These are phyloP conservation scores for Clinocottus analis DNA, from an alignment of 2,113 vertebrate genomes.

Conservation along the genomic window DNA sequence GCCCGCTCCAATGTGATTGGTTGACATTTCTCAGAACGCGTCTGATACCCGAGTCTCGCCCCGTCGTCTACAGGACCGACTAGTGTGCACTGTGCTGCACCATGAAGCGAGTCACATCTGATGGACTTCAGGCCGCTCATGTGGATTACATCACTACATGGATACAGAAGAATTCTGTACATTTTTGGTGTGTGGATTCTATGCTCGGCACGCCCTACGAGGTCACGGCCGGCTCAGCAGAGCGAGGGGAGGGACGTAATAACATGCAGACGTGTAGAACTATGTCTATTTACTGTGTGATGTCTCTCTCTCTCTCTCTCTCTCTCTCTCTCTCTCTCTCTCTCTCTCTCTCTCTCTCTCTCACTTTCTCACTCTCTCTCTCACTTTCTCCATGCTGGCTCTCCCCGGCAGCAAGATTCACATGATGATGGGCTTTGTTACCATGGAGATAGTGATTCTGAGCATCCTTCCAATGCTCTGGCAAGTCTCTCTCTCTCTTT, in stretches of 20 bases:
- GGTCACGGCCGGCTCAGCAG: neutral
- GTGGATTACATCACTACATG: neutral
- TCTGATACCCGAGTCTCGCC: no score
- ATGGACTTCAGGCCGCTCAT: no score
- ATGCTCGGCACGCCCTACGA: neutral
- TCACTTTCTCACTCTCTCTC: constrained; percentile 31
- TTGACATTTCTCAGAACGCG: neutral
- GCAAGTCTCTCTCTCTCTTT: constrained; percentile 88
- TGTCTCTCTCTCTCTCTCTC: constrained; percentile 28
- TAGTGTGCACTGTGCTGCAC: no score
- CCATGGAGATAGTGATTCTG: constrained; percentile 86
- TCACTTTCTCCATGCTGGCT: constrained; percentile 71
- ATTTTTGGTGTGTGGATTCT: neutral
- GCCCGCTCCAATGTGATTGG: no score
- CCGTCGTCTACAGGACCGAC: no score
- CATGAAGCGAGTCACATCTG: no score
- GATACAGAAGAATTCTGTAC: neutral
- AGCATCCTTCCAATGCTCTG: constrained; percentile 84
- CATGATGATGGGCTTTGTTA: constrained; percentile 87
- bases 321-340: no score
- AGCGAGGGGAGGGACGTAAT: neutral
- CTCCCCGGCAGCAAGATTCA: constrained; percentile 87
- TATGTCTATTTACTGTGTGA: neutral
- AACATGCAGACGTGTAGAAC: no score
- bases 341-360: no score